Conservation (phyloP, 2,797 vertebrate species). For the Agapornis canus region DNA sequence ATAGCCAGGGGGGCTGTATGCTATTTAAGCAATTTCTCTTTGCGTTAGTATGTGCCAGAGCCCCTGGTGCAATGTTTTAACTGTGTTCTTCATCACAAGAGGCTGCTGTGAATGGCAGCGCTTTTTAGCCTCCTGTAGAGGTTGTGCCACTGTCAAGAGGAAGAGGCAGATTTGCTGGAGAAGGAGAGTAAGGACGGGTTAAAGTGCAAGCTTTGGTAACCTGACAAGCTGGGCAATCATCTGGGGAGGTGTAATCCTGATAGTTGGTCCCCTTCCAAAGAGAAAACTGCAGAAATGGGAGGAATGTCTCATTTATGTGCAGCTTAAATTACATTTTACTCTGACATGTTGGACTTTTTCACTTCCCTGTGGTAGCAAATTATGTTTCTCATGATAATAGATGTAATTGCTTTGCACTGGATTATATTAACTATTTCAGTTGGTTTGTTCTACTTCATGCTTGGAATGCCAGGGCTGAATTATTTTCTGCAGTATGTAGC, state of each 20-base stretch:
- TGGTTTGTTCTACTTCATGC: conserved; percentile 5
- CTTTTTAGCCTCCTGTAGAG: background rate
- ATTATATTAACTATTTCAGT: conserved; percentile 31
- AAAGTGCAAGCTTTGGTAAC: background rate
- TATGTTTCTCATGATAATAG: background rate
- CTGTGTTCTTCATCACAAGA: background rate
- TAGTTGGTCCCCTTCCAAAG: background rate
- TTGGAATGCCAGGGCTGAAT: background rate
- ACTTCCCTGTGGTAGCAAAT: background rate
- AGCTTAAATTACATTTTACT: conserved; percentile 23
- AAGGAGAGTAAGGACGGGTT: background rate
- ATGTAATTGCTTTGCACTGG: conserved; percentile 34
- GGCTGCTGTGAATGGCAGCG: background rate
- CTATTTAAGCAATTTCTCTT: background rate
- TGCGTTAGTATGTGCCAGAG: accelerated
- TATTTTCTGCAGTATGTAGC: background rate
- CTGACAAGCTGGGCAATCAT: background rate
- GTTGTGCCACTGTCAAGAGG: accelerated
- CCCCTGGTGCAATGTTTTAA: accelerated
- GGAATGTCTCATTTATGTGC: background rate
- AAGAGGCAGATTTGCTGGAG: background rate
- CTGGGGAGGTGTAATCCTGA: background rate
- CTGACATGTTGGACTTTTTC: conserved; percentile 3
- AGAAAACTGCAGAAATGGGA: background rate
- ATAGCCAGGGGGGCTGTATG: accelerated